Base-by-base conservation (phyloP, 2,797 vertebrate genomes). In the Chelon labrosus region DNA sequence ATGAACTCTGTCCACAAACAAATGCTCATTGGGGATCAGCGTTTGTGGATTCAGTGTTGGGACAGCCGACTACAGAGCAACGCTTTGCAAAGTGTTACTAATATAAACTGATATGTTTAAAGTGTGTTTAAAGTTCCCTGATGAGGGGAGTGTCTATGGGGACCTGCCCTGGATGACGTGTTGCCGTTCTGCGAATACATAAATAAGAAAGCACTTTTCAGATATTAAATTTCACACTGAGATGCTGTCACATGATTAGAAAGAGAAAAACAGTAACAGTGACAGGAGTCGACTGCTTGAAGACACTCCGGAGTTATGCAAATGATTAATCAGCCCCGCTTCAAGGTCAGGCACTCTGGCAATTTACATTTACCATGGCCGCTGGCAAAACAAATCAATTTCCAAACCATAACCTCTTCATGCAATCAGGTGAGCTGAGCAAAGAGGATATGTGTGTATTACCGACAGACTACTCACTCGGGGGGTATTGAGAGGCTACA, bases 361-460 rank as follows among this genome's bases (percentile, higher is more conserved):
- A 68, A 84, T 90, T 92, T 85, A 80, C 73, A 82, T 87, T 83
- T 70, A 84, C 65, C 59, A 80, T 76, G 79, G 82, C 82, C 70
- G 78, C 9, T 51, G 71, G 82, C 80, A 86, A 88, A 87, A 88
- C 83, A 85, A 91, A 93, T 90, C 80, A 73, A 76, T 90, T 87
- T 19, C 67, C 57, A 58, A 79, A 50, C 73, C 67, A 63, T 77
- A 54, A 68, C 70, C 61, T 62, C 41, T 55, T 58, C 73, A 60
- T 80, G 75, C 59, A 78, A 73, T 82, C 81, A 87, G 83, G 77
- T 85, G 75, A 75, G 61, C 31, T 10, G 53, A 72, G 66, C 61
- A 46, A 54, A 35, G 42, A 50, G 78, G 65, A 77, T 60, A 47
- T 25, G 39, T 46, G 49, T 20, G 61, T 65, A 55, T 69, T 75